phyloP scores from a whole-genome alignment of 2,797 vertebrate genomes.

The Anniella stebbinsi region DNA sequence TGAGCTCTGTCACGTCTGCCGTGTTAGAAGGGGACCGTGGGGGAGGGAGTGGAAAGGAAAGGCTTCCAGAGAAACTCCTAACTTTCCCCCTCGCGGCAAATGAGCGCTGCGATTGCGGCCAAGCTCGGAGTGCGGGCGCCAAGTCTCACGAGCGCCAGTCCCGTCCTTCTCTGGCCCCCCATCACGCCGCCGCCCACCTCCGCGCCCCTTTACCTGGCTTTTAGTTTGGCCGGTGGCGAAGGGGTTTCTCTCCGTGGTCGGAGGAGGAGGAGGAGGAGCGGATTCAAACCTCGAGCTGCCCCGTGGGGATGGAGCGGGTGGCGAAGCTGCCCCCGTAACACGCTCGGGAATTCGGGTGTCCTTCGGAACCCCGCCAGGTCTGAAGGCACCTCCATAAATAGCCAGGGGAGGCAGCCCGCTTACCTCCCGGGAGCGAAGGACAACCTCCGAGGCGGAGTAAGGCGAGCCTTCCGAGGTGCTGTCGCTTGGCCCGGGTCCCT shows the following conservation, averaged over 20 bases:
- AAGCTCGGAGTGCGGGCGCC: not conserved
- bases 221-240: not conserved
- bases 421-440: constrained; percentile 74
- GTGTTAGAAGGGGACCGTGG: constrained; percentile 4
- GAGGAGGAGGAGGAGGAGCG: constrained; percentile 33
- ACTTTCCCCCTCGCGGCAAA: not conserved
- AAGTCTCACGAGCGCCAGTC: not conserved
- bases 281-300: constrained; percentile 12
- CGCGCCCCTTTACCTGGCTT: not conserved
- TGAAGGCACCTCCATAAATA: not conserved
- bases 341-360: not conserved
- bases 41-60: not conserved
- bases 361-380: too few species aligned
- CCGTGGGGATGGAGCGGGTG: not conserved
- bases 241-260: not conserved
- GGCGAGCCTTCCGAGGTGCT: constrained; percentile 48
- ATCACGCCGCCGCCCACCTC: too few species aligned
- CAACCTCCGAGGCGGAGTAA: constrained; percentile 60
- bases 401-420: constrained; percentile 52
- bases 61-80: constrained; percentile 38
- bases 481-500: constrained; percentile 62
- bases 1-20: constrained; percentile 55
- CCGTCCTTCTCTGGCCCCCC: not conserved
- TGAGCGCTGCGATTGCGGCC: not conserved
- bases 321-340: constrained; percentile 21